These are phyloP conservation scores for Phrynocephalus versicolor DNA, from an alignment of 2,113 vertebrate species.

Conservation along the genomic window DNA sequence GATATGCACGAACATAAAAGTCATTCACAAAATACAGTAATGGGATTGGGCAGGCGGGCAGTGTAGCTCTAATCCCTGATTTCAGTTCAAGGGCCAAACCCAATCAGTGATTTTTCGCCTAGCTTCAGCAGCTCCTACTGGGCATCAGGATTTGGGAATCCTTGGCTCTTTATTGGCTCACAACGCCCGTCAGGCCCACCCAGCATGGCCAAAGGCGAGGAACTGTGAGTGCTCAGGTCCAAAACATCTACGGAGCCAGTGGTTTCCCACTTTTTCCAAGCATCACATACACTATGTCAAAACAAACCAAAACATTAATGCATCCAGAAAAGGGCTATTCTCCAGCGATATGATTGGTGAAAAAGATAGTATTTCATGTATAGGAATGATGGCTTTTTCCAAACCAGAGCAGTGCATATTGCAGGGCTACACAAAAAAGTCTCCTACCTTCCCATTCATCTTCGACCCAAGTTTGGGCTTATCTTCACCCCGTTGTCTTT, in stretches of 20 bases:
- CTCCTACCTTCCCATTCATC: not conserved
- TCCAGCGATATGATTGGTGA: not conserved
- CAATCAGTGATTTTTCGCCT: not conserved
- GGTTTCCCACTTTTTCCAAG: no score
- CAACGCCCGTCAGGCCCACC: not conserved
- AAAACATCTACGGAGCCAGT: not conserved
- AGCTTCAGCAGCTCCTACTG: not conserved
- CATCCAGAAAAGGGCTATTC: not conserved
- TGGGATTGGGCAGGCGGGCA: no score
- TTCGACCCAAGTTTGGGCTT: not conserved
- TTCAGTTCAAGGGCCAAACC: not conserved
- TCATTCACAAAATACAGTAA: not conserved
- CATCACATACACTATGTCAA: no score
- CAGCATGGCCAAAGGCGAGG: not conserved
- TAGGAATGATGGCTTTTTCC: not conserved
- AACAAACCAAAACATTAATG: not conserved
- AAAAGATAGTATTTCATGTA: not conserved
- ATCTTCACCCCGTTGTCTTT: not conserved
- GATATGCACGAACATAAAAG: not conserved
- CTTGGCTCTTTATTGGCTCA: not conserved
- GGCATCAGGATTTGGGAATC: not conserved
- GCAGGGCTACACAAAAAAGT: not conserved
- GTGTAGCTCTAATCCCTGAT: not conserved
- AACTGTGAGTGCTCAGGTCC: not conserved
- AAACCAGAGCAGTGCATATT: not conserved